Percentiles rank a stretch among this genome's conserved stretches.
phyloP scores from a whole-genome alignment of 1,140 invertebrate genomes.

The Dinoponera quadriceps region DNA sequence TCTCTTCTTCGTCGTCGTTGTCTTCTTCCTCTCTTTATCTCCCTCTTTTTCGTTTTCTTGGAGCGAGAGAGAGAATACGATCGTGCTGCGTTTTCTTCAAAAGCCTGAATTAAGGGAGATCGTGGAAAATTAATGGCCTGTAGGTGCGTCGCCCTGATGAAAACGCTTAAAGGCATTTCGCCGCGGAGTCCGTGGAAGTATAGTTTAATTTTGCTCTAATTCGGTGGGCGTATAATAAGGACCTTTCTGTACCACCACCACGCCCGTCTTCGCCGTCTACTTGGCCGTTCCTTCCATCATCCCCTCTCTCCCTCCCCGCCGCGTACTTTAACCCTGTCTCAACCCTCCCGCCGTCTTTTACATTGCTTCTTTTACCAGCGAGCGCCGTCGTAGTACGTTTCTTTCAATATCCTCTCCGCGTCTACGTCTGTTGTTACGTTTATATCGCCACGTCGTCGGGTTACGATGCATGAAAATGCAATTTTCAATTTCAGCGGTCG shows the following conservation, averaged over 20 bases:
- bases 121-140: slow-evolving; percentile 38
- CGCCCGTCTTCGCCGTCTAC: slow-evolving; percentile 34
- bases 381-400: not conserved
- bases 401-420: not conserved
- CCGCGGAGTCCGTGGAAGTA: slow-evolving; percentile 29
- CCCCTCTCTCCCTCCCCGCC: not conserved
- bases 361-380: not conserved
- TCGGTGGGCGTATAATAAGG: slow-evolving; percentile 49
- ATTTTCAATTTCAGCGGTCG: not conserved
- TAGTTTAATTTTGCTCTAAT: slow-evolving; percentile 59
- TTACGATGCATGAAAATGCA: slow-evolving; percentile 6
- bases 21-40: not conserved
- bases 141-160: slow-evolving; percentile 24
- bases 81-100: slow-evolving; percentile 41
- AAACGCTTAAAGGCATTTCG: slow-evolving; percentile 43
- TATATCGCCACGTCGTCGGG: not conserved
- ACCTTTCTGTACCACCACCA: slow-evolving; percentile 11
- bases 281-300: too few species aligned
- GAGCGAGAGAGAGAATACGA: slow-evolving; percentile 26
- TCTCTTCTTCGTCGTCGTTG: not conserved
- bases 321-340: slow-evolving; percentile 4
- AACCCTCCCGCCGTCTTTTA: not conserved
- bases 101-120: slow-evolving; percentile 47
- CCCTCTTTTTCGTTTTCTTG: not conserved
- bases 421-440: slow-evolving; percentile 16